phyloP scores from a whole-genome alignment of 1,140 invertebrate genomes.

The Grapholita molesta region DNA sequence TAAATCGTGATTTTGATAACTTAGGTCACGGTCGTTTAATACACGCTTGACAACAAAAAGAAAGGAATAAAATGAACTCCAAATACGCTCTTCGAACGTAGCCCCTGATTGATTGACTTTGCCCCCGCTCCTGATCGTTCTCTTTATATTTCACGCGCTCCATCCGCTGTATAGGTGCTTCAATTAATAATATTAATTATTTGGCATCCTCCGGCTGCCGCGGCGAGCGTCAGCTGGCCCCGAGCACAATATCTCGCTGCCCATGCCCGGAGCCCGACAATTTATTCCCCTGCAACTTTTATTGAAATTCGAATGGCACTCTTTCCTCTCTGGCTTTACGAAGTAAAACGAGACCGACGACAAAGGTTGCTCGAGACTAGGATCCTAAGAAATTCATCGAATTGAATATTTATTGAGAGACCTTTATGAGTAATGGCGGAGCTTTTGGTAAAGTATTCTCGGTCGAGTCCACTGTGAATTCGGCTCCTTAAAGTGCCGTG shows the following conservation, averaged over 20 bases:
- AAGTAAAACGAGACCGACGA: slow-evolving; percentile 22
- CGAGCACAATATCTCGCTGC: slow-evolving; percentile 36
- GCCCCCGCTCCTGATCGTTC: not conserved
- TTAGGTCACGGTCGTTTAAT: not conserved
- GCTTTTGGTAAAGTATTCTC: slow-evolving; percentile 1
- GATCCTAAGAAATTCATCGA: slow-evolving; percentile 17
- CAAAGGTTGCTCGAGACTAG: slow-evolving; percentile 20
- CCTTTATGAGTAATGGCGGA: slow-evolving; percentile 15
- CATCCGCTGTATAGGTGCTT: not conserved
- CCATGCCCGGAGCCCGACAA: slow-evolving; percentile 26
- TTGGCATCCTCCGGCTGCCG: slow-evolving; percentile 20
- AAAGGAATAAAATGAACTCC: not conserved
- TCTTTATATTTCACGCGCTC: not conserved
- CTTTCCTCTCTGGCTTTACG: slow-evolving; percentile 21
- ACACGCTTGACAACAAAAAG: too few species aligned
- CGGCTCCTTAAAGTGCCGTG: not conserved
- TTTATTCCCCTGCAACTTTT: slow-evolving; percentile 54
- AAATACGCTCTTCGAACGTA: not conserved
- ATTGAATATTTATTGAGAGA: slow-evolving; percentile 17
- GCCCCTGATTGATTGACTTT: not conserved
- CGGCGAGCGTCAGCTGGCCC: slow-evolving; percentile 39
- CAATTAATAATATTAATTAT: slow-evolving; percentile 15
- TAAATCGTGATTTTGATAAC: not conserved
- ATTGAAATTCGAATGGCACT: slow-evolving; percentile 50
- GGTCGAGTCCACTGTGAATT: not conserved